Base-by-base conservation (phyloP, 2,797 vertebrate genomes). In the Mallotus villosus region DNA sequence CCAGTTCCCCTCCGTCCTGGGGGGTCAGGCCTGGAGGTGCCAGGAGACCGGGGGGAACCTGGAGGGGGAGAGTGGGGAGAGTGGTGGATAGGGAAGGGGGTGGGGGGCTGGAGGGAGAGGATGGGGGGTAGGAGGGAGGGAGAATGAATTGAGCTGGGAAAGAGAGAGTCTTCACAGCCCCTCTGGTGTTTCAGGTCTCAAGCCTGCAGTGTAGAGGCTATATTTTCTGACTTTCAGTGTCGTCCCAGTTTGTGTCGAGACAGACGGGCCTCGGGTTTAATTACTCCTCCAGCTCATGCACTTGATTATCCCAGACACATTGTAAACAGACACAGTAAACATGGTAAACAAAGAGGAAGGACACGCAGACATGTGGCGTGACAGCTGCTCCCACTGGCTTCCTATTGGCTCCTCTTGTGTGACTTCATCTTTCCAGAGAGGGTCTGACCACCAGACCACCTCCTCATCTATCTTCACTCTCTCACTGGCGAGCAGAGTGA, bases 1-100 rank as follows among this genome's bases (percentile, higher is more conserved):
- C 90, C 90, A 91, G 84, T 78, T 83, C 82, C 75, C 86, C 92
- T 75, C 27, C 65, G 68, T 2, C 75, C 71, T 19, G 78, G 59
- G 0, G 83, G 68, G 63, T 79, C 80, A 63, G 75, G 82, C 78
- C 79, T 81, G 69, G 65, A 61, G 11, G 74, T 71, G 34, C 82
- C 76, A 65, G 72, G 68, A 41, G 81, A 74, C 71, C 80, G 82
- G 77, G 77, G 66, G 29, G 78, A 80, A 75, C 74, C 86, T 90
- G 84, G 22, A 46, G 65, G 49, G 25, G 16, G 72, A 49, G 68
- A 73, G 1, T 6, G 25, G 71, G 5, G 63, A 12, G 17, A n/a
- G 29, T 29, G 32, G 32, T 1, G 6, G 32, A 32, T 32, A 7
- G 32, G 32, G 32, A 7, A 5, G 32, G 32, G 5, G 32, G 32